Evolutionary conservation across 2,113 vertebrate genomes (phyloP), one percentile per base, ranked within the genome.

Genomic region (Microcebus jonahi): DNA sequence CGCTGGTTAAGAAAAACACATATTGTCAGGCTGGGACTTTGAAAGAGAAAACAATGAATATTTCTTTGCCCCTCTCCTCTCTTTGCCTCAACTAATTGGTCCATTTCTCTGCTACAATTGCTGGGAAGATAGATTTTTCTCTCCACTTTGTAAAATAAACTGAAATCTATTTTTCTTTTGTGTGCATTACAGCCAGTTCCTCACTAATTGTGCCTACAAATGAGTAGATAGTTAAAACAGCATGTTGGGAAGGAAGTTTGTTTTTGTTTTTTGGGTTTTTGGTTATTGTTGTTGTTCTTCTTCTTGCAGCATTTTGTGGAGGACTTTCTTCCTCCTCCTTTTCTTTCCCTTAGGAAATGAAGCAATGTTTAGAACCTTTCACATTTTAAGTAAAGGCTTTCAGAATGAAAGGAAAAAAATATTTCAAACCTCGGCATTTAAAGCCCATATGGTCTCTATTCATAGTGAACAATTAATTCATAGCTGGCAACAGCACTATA

Each of bases 21-120:
- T 34, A 96, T 81, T 61, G 77, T 96, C 92, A 96, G 34, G 29
- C 91, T 94, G 45, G 4, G 63, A 75, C 76, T 93, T 94, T 97
- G 87, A 90, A 95, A 97, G 96, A 94, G 95, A 91, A 90, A 88
- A 92, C 88, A 96, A 84, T 67, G 92, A 93, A 36, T 93, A 73
- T 75, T 6, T 48, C 23, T n/a, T 48, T 97, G 79, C 63, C 21
- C 50, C 29, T 88, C 31, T 84, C 48, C 34, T 97, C 87, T 45
- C 91, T 4, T 84, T 93, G 23, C 48, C 94, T 39, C 20, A 65
- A 70, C 91, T 97, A 97, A 98, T 97, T 95, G 94, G 70, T 92
- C 2, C 59, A 23, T 95, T 97, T 98, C 61, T 92, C 71, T 86
- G 53, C 71, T 92, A 67, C 86, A 93, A 88, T 95, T 90, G 80